Base-by-base conservation (phyloP, 2,888 invertebrate genomes). In the Archaeoteleia sp. region DNA sequence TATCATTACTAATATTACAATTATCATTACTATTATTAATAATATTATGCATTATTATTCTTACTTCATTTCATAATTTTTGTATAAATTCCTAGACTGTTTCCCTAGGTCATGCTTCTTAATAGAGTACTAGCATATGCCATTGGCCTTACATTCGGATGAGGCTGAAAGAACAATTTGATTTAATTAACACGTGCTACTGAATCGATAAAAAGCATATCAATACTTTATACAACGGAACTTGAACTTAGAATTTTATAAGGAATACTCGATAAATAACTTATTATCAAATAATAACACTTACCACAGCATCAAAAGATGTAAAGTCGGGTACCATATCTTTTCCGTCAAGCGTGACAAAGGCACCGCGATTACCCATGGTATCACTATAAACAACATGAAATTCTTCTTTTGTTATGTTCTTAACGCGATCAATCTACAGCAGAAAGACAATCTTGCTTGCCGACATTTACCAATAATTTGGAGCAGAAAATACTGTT, bases 401-500 rank as follows among this genome's bases (percentile, higher is more conserved):
- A 8, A 14, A 27, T 42, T 42, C 2, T 40, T 10, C 6, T 9
- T 40, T 3, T n/a, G n/a, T n/a, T n/a, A 29, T 29, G n/a, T 29
- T n/a, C n/a, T n/a, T n/a, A n/a, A n/a, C n/a, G n/a, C n/a, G n/a
- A n/a, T n/a, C n/a, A n/a, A n/a, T n/a, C n/a, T n/a, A n/a, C n/a
- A n/a, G n/a, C n/a, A n/a, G n/a, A n/a, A n/a, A n/a, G n/a, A 29
- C 4, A 29, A 29, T 29, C 29, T 29, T 29, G n/a, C 6, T 29
- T 29, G 43, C 15, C 29, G 23, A n/a, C n/a, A 85, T 87, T 86
- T 86, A 96, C 96, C 98, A 99, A 90, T 99, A 99, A 86, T 99
- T 99, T 72, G 99, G 99, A 75, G 99, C 99, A 0, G 98, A 98
- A 89, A 99, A 99, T 40, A 99, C 97, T 7, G 99, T 99, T 82